Percentiles rank a stretch among this genome's conserved stretches.
These are phyloP conservation scores for Muscina levida DNA, from an alignment of 2,888 invertebrate species.

Conservation along the genomic window DNA sequence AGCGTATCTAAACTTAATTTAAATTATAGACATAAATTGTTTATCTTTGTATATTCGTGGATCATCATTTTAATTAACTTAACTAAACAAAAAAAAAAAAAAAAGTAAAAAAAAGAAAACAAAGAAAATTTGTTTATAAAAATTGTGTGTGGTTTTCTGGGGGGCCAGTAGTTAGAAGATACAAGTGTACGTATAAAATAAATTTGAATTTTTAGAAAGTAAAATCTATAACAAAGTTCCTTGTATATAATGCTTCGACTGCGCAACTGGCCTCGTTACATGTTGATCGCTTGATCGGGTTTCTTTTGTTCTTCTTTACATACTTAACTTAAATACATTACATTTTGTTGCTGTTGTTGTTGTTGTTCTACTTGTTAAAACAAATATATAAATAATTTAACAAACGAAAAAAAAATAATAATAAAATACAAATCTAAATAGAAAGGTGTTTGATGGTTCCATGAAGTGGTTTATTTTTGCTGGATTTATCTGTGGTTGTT, in stretches of 20 bases:
- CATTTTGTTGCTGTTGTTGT: slow-evolving; percentile 19
- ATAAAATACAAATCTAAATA: slow-evolving; percentile 63
- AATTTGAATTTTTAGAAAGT: neutral
- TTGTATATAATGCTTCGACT: neutral
- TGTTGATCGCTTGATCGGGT: neutral
- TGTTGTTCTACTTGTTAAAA: slow-evolving; percentile 48
- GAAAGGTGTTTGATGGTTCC: slow-evolving; percentile 47
- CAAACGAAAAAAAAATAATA: slow-evolving; percentile 70
- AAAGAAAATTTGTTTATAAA: neutral
- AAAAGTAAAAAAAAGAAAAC: neutral
- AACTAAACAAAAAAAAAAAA: slow-evolving; percentile 12
- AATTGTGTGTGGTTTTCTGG: neutral
- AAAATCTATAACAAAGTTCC: neutral
- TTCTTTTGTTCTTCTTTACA: slow-evolving; percentile 4
- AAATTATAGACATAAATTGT: slow-evolving; percentile 63
- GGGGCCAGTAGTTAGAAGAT: neutral
- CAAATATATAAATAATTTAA: slow-evolving; percentile 70
- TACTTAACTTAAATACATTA: neutral
- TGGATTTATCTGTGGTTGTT: slow-evolving; percentile 52
- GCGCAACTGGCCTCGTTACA: neutral
- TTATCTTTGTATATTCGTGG: slow-evolving; percentile 57
- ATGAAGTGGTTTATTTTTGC: slow-evolving; percentile 28
- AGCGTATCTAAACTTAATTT: slow-evolving; percentile 47
- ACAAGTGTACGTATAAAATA: too few relatives aligned
- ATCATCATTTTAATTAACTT: slow-evolving; percentile 35